Conservation (phyloP, 2,888 invertebrate species). For the Caradrina kadenii region DNA sequence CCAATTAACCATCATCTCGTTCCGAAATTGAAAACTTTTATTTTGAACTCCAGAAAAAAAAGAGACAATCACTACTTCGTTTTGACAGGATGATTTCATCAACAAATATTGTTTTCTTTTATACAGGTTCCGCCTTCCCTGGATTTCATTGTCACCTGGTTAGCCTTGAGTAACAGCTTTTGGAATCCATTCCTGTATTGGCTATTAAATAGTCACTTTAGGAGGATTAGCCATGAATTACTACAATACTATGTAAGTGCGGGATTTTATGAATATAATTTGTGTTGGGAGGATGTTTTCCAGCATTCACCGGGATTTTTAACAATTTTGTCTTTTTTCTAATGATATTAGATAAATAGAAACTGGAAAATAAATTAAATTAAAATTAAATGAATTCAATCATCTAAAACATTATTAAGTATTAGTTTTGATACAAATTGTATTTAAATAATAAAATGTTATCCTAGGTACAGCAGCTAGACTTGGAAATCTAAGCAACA, state of each 20-base stretch:
- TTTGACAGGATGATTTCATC: not conserved
- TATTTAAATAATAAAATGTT: not conserved
- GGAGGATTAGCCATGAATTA: conserved; percentile 94
- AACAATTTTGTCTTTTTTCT: no score
- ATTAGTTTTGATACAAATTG: not conserved
- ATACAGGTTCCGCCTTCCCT: conserved; percentile 94
- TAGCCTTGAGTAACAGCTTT: conserved; percentile 96
- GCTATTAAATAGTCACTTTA: conserved; percentile 96
- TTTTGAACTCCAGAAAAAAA: no score
- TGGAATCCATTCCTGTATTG: conserved; percentile 98
- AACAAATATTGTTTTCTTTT: not conserved
- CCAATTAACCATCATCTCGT: not conserved
- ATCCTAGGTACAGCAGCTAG: not conserved
- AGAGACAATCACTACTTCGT: no score
- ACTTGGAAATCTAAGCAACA: not conserved
- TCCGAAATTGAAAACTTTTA: not conserved
- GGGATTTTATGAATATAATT: not conserved
- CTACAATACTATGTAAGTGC: conserved; percentile 93
- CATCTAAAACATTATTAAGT: not conserved
- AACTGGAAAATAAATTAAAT: not conserved
- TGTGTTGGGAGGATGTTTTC: no score
- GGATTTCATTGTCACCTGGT: conserved; percentile 96
- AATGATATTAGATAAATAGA: not conserved
- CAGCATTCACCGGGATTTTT: no score
- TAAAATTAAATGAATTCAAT: not conserved